phyloP scores from a whole-genome alignment of 2,797 vertebrate species.

The Phylloscopus collybita region DNA sequence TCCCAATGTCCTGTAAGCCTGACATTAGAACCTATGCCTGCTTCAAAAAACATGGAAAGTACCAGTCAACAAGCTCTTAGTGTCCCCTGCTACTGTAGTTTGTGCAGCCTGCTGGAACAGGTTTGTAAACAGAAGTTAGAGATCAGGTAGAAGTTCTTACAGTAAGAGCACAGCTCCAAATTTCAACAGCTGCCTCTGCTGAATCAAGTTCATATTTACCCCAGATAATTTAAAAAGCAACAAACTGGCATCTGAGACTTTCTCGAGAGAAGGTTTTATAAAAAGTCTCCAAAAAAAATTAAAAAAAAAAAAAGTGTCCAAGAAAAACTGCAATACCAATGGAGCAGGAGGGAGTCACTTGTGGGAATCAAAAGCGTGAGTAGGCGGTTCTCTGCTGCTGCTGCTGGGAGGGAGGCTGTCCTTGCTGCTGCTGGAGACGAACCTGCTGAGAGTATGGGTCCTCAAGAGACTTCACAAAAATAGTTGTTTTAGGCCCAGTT shows the following conservation, averaged over 20 bases:
- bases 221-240: not conserved
- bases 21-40: not conserved
- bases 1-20: not conserved
- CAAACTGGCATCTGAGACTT: not conserved
- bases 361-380: constrained; percentile 80
- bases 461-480: constrained; percentile 94
- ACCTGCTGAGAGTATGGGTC: constrained; percentile 96
- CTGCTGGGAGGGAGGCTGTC: constrained; percentile 76
- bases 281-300: not conserved
- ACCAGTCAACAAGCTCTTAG: not conserved
- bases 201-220: not conserved
- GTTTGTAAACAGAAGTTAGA: not conserved
- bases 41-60: not conserved
- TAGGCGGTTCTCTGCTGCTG: constrained; percentile 85
- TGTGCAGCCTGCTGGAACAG: not conserved
- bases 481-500: constrained; percentile 91
- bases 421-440: constrained; percentile 91
- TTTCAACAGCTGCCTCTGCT: not conserved
- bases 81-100: not conserved
- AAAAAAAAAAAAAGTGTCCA: not conserved
- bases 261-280: not conserved
- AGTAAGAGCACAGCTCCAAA: not conserved
- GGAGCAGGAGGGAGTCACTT: not conserved
- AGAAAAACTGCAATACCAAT: not conserved
- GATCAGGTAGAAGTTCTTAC: not conserved